phyloP scores from a whole-genome alignment of 1,140 invertebrate genomes.

The Olivierus martensii region DNA sequence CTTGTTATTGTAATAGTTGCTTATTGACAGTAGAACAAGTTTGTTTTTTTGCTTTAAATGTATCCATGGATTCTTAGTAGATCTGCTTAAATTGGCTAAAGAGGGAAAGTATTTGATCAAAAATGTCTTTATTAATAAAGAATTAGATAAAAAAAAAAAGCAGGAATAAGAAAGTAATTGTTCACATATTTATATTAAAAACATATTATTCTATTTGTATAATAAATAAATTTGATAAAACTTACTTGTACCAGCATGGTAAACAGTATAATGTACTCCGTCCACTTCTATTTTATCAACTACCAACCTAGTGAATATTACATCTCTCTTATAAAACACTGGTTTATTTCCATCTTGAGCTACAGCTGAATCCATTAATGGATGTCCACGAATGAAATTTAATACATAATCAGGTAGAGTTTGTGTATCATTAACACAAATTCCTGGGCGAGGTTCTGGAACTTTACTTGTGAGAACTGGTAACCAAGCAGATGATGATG shows the following conservation, averaged over 20 bases:
- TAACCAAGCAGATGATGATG: conserved; percentile 76
- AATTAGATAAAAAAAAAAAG: too few relatives aligned
- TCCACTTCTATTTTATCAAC: conserved; percentile 64
- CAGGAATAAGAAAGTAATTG: too few relatives aligned
- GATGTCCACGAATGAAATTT: conserved; percentile 91
- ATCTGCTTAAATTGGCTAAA: too few relatives aligned
- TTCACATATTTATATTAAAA: too few relatives aligned
- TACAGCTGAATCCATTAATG: conserved; percentile 89
- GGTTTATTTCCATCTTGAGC: conserved; percentile 73
- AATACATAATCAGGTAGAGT: conserved; percentile 65
- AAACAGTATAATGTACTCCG: conserved; percentile 67
- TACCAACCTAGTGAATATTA: conserved; percentile 71
- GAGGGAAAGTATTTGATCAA: too few relatives aligned
- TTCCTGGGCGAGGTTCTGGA: conserved; percentile 74
- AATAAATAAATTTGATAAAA: too few relatives aligned
- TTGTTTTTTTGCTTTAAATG: too few relatives aligned
- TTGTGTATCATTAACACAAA: conserved; percentile 76
- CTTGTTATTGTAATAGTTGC: too few relatives aligned
- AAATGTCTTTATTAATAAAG: too few relatives aligned
- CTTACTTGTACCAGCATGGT: conserved; percentile 72
- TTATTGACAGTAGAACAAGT: too few relatives aligned
- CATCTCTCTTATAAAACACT: conserved; percentile 73
- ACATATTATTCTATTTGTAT: too few relatives aligned
- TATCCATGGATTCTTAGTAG: too few relatives aligned
- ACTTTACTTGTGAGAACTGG: conserved; percentile 72